Base-by-base conservation (phyloP, 2,797 vertebrate species). In the Anguilla obscura region DNA sequence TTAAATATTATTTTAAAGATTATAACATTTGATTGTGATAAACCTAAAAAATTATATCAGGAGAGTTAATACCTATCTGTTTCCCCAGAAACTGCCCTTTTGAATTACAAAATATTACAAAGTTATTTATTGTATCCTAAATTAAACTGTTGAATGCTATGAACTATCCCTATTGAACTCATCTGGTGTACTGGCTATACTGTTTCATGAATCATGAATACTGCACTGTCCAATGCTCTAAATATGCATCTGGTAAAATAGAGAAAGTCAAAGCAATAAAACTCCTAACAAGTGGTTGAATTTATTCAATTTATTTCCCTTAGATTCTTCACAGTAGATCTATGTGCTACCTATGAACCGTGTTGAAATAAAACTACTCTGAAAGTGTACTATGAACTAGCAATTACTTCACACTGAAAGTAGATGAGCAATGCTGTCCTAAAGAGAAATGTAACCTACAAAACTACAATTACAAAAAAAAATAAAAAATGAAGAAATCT, bases 231-330 rank as follows among this genome's bases (percentile, higher is more conserved):
- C 71, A 45, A 36, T 63, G 54, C 33, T 54, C n/a, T 30, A 69
- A 27, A 52, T 5, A 33, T 30, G 10, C 50, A 54, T 71, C 85
- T 74, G 85, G 36, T 45, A 36, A 86, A 79, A 89, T 50, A 89
- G 45, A n/a, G 33, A 85, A 89, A 52, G 87, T 85, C 45, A 88
- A 85, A 92, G 88, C 69, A 94, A 94, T 93, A 95, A 95, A 93
- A 36, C 27, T 76, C 88, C 87, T 87, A 69, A 84, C 79, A 91
- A 91, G 50, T 88, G 82, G 33, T 71, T 90, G 60, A 45, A 89
- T 87, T 91, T 87, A 16, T 87, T 88, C 88, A 79, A 40, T 12
- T n/a, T 89, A 83, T 48, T 21, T 85, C 40, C 14, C 7, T 60
- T 27, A 27, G 24, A 8, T 69, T 69, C n/a, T 27, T 69, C 63